Conservation (phyloP, 2,113 vertebrate genomes). For the Scolopax mira region DNA sequence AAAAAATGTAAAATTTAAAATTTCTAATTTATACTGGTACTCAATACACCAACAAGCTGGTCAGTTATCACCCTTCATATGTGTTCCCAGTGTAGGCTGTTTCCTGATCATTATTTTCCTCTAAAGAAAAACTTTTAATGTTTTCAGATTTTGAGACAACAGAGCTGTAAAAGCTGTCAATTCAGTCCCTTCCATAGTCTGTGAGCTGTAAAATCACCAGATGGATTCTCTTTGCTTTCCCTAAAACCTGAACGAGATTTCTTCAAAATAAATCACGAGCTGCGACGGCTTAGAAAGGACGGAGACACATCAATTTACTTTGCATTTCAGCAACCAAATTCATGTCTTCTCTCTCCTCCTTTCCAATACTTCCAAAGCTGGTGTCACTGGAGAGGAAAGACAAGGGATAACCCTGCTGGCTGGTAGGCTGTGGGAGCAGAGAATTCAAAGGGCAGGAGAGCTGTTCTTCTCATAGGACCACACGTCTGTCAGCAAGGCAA, state of each 20-base stretch:
- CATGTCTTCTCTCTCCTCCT: background rate
- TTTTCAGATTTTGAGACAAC: background rate
- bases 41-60: background rate
- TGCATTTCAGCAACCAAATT: background rate
- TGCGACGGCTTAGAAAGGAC: rapidly evolving
- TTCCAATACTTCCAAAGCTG: background rate
- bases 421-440: background rate
- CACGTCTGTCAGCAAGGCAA: background rate
- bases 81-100: background rate
- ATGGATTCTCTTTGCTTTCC: background rate
- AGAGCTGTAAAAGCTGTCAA: background rate
- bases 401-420: rapidly evolving
- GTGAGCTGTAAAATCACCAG: background rate
- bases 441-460: background rate
- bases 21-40: background rate
- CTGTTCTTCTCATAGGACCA: background rate
- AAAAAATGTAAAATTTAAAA: background rate
- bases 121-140: background rate
- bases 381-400: background rate
- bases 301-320: too few species aligned
- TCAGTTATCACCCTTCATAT: background rate
- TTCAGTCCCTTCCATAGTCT: background rate
- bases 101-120: background rate
- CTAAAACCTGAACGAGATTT: background rate
- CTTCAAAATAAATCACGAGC: background rate